These are phyloP conservation scores for Cheilosia pagana DNA, from an alignment of 2,888 invertebrate species.

Conservation along the genomic window DNA sequence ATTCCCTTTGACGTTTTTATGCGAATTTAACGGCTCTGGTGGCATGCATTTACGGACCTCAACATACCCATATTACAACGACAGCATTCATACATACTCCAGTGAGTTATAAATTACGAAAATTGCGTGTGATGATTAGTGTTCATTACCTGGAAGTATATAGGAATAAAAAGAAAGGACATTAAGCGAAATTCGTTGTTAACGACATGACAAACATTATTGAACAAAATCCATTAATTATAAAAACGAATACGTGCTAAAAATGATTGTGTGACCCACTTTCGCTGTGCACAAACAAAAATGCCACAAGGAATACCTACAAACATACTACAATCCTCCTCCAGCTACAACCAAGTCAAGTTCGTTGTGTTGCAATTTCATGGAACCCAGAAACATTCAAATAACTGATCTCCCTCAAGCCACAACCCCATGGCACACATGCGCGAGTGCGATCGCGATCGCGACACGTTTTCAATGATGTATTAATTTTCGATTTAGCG, in stretches of 20 bases:
- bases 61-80: background rate
- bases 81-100: background rate
- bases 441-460: background rate
- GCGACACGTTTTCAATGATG: constrained; percentile 21
- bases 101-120: constrained; percentile 32
- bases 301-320: constrained; percentile 27
- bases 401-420: background rate
- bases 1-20: background rate
- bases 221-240: constrained; percentile 28
- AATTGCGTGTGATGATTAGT: constrained; percentile 23
- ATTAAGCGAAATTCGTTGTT: constrained; percentile 55
- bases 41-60: background rate
- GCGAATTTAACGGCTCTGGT: background rate
- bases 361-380: constrained; percentile 43
- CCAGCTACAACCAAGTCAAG: constrained; percentile 56
- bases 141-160: constrained; percentile 64
- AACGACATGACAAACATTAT: constrained; percentile 15
- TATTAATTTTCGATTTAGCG: constrained; percentile 43
- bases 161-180: constrained; percentile 37
- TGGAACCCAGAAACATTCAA: constrained; percentile 7
- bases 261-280: constrained; percentile 62
- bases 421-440: constrained; percentile 1
- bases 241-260: constrained; percentile 45
- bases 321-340: constrained; percentile 34
- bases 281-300: constrained; percentile 8